Base-by-base conservation (phyloP, 2,113 vertebrate species). In the Mus musculus region DNA sequence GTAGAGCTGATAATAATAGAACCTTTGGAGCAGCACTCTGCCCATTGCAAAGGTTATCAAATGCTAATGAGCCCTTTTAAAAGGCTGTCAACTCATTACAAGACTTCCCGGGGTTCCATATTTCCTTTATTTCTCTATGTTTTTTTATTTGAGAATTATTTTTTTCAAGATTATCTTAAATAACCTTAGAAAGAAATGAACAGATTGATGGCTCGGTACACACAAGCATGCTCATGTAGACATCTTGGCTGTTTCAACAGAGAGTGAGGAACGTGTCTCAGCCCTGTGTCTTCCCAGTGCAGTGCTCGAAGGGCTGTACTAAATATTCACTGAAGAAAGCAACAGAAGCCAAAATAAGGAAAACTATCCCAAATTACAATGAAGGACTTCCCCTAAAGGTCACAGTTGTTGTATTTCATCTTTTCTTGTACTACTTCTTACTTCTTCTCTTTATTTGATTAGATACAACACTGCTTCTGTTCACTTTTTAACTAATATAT, bases 41-140 rank as follows among this genome's bases (percentile, higher is more conserved):
- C 77, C 86, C 67, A 91, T 73, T 91, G n/a, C 75, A 97, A 96
- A 97, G 90, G 90, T 96, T 97, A 97, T 85, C 81, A 96, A 91
- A 96, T 96, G 90, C 86, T 97, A 97, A 97, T 95, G 88, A 97
- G 95, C 30, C 78, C 77, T 96, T 96, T 92, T 59, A 97, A 93
- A 90, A 78, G 67, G 30, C 85, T 94, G 82, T 80, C 92, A 95
- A 85, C 63, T 94, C 81, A 94, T 92, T 72, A 36, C 0, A 92
- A 91, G 46, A 67, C 56, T 95, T 96, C 90, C 46, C 24, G 71
- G 39, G 13, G 28, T 86, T 54, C 36, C 42, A 59, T 59, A 56
- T 82, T 96, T 52, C 26, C n/a, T 95, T 93, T 91, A 54, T 91
- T 94, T 87, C 56, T 89, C 20, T 9, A 87, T 0, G 59, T 85